Percentiles rank a stretch among this genome's conserved stretches.
Evolutionary conservation across 2,113 vertebrate species (phyloP).

Genomic region (Protobothrops flavoviridis): DNA sequence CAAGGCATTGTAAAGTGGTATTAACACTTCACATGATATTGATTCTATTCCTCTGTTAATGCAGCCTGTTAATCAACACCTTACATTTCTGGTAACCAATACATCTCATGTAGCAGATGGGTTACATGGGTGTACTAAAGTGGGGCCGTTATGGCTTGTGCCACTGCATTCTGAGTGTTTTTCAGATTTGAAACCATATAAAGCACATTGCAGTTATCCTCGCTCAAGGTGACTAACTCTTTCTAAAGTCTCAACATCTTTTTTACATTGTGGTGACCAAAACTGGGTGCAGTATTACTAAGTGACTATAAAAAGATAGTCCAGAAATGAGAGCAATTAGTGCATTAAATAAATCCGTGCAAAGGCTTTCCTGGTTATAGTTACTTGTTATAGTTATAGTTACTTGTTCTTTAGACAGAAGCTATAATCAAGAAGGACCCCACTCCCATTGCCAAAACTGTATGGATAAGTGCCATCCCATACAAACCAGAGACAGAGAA

Average conservation of each 20-base stretch:
- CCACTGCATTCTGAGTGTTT: background rate
- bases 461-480: background rate
- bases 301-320: background rate
- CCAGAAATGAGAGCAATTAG: background rate
- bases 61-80: background rate
- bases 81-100: background rate
- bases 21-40: too few species aligned
- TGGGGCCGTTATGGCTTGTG: background rate
- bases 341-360: background rate
- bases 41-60: too few species aligned
- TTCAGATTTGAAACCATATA: background rate
- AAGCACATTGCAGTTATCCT: background rate
- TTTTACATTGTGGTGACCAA: too few species aligned
- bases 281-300: too few species aligned
- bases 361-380: background rate
- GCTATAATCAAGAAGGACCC: background rate
- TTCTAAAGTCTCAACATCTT: too few species aligned
- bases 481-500: background rate
- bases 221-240: background rate
- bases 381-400: background rate
- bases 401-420: background rate
- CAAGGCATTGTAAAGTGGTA: too few species aligned
- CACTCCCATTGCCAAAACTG: background rate
- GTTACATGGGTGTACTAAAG: background rate
- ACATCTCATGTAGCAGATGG: background rate